These are phyloP conservation scores for Paraescarpia echinospica DNA, from an alignment of 1,140 invertebrate genomes.

Conservation along the genomic window DNA sequence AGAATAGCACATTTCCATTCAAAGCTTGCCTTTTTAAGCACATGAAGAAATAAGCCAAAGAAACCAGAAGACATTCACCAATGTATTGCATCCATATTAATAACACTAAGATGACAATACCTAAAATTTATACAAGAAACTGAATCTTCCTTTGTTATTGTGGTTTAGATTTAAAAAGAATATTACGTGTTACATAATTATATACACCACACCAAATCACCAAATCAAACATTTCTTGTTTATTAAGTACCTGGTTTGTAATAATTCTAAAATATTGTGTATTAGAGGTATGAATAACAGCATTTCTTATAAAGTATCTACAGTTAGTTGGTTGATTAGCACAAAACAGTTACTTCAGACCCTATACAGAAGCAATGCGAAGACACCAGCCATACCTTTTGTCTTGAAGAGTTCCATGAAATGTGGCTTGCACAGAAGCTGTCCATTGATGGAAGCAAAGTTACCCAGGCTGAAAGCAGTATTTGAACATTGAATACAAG, in stretches of 20 bases:
- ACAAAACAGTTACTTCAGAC: background rate
- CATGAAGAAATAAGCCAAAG: background rate
- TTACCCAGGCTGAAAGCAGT: slow-evolving; percentile 74
- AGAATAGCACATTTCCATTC: background rate
- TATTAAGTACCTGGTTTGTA: background rate
- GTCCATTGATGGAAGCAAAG: slow-evolving; percentile 85
- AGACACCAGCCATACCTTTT: slow-evolving; percentile 65
- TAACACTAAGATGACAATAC: background rate
- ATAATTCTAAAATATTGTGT: background rate
- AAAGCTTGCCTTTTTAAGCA: slow-evolving; percentile 4
- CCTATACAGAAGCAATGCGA: background rate
- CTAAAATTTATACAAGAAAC: background rate
- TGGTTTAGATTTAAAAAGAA: background rate
- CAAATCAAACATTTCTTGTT: background rate
- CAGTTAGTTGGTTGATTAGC: background rate
- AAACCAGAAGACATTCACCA: background rate
- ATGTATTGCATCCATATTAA: background rate
- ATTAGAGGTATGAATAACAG: background rate
- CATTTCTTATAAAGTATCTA: background rate
- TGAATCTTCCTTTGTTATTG: background rate
- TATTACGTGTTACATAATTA: background rate
- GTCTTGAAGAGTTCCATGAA: slow-evolving; percentile 89
- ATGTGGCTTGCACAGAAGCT: slow-evolving; percentile 88
- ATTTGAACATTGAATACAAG: background rate
- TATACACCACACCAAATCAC: background rate